Evolutionary conservation across 2,888 invertebrate species (phyloP), one percentile per base, ranked within the genome.

Genomic region (Sarcophaga carnaria): DNA sequence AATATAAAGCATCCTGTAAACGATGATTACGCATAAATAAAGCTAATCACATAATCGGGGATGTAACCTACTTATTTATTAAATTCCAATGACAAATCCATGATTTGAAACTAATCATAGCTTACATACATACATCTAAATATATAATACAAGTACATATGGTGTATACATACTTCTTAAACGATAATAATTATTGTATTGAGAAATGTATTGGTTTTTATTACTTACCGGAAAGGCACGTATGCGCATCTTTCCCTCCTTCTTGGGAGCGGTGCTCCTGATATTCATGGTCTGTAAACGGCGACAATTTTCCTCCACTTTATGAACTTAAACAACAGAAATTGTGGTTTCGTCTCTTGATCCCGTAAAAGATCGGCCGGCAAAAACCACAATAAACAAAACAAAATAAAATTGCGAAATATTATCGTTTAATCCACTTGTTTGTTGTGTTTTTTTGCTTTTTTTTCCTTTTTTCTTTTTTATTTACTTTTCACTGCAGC

Each of bases 221-320:
- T 22, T 62, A 86, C 98, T 98, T 95, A 99, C 98, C 94, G 99
- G 98, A 95, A 99, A 99, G 90, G 99, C 98, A 94, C 98, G 96
- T 93, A 99, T 99, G 93, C 99, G 96, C 98, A 99, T 98, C 95
- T 99, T 99, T 95, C 97, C 96, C 95, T 98, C 98, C 94, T 97
- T 97, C 94, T 97, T 98, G 91, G 96, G 96, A 94, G 96, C 95
- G 91, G 96, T 92, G 89, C 93, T 92, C 89, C 93, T 90, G 88
- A 92, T 86, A 91, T 92, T 93, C 93, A 93, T 93, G 75, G 90
- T 92, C 85, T 90, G 89, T 86, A 92, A 88, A 83, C 91, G 92
- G 88, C 91, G 90, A 88, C 91, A 92, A 91, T 91, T 91, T 90
- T 91, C 91, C 91, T 92, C 92, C 91, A 91, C 92, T 92, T 92